Evolutionary conservation across 2,888 invertebrate genomes (phyloP).

Genomic region (Dusona sp.): DNA sequence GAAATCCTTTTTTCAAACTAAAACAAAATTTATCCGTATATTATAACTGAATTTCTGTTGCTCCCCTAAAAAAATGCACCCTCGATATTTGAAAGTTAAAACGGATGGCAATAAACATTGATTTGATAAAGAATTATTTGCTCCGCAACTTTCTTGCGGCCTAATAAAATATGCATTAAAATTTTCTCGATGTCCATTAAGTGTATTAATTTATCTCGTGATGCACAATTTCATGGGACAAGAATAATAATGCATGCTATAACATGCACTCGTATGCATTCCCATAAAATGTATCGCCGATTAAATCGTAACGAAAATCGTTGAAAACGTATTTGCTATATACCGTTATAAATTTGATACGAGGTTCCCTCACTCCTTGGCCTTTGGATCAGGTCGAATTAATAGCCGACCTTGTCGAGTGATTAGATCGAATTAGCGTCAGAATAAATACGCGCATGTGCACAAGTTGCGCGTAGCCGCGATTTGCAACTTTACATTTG

Average conservation of each 20-base stretch:
- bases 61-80: not conserved
- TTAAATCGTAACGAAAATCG: conserved; percentile 31
- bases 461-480: conserved; percentile 4
- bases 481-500: conserved; percentile 22
- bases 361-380: conserved; percentile 14
- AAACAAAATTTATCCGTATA: not conserved
- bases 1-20: not conserved
- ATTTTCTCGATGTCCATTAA: not conserved
- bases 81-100: not conserved
- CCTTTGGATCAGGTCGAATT: conserved; percentile 19
- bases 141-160: conserved; percentile 19
- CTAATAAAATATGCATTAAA: conserved; percentile 6
- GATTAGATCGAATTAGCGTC: conserved; percentile 68
- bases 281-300: conserved; percentile 6
- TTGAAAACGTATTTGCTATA: conserved; percentile 7
- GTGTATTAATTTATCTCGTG: conserved; percentile 11
- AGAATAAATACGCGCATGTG: conserved; percentile 40
- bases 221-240: conserved; percentile 21
- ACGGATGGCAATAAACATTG: not conserved
- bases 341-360: conserved; percentile 33
- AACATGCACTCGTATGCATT: not conserved
- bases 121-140: not conserved
- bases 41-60: not conserved
- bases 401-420: conserved; percentile 62
- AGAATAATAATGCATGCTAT: conserved; percentile 2